Conservation (phyloP, 2,888 invertebrate species). For the Chydorus sphaericus region DNA sequence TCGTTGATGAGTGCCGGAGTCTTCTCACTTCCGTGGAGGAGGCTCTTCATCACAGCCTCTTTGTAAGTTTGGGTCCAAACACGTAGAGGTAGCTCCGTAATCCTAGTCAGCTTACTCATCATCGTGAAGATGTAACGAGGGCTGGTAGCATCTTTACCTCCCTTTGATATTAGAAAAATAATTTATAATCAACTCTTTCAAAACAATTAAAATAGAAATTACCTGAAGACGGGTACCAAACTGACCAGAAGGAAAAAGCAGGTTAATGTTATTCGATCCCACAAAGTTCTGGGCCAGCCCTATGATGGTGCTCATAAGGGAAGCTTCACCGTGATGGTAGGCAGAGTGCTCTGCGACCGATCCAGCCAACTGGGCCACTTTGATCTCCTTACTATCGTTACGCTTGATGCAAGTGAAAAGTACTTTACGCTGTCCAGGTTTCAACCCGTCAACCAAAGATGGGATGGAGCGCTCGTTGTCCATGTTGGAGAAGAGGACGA, state of each 20-base stretch:
- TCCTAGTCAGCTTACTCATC: conserved; percentile 55
- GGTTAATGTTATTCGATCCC: conserved; percentile 93
- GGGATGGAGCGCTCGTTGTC: conserved; percentile 85
- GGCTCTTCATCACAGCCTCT: conserved; percentile 76
- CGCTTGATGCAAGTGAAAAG: conserved; percentile 90
- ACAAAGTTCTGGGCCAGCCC: conserved; percentile 96
- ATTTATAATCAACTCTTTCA: background rate
- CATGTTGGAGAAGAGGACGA: conserved; percentile 87
- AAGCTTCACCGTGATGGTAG: conserved; percentile 95
- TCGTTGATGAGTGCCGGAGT: conserved; percentile 33
- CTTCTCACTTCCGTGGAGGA: conserved; percentile 65
- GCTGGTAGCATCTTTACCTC: conserved; percentile 94
- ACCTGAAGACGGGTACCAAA: conserved; percentile 67
- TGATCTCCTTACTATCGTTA: conserved; percentile 86
- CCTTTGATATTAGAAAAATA: conserved; percentile 30
- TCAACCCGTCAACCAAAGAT: conserved; percentile 69
- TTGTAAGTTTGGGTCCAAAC: conserved; percentile 94
- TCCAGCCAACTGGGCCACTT: conserved; percentile 94
- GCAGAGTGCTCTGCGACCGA: conserved; percentile 95
- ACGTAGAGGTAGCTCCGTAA: conserved; percentile 86
- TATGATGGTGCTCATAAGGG: conserved; percentile 86
- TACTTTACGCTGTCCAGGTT: conserved; percentile 91
- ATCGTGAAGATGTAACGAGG: conserved; percentile 96
- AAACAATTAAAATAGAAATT: background rate
- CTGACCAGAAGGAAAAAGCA: conserved; percentile 89